Evolutionary conservation across 2,797 vertebrate species (phyloP).

Genomic region (Dicrostonyx torquatus): DNA sequence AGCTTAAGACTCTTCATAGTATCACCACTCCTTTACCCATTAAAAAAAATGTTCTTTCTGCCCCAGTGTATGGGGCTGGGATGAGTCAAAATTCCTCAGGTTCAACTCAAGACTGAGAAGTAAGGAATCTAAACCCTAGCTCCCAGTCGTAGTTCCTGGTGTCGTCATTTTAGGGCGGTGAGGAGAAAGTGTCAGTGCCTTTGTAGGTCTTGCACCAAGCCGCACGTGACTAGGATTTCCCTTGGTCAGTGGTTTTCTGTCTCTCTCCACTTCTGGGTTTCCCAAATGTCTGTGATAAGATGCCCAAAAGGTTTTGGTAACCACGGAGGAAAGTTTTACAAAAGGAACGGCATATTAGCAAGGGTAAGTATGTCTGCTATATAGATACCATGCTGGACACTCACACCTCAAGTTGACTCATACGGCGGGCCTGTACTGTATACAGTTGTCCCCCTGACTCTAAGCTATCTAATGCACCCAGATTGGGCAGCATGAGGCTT

Average conservation of each 20-base stretch:
- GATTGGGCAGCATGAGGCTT: not conserved
- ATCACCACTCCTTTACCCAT: not conserved
- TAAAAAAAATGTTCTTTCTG: constrained; percentile 8
- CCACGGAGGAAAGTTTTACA: not conserved
- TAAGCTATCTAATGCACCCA: not conserved
- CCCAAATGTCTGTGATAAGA: not conserved
- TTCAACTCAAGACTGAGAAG: not conserved
- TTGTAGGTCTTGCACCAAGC: not conserved
- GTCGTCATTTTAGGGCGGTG: no score
- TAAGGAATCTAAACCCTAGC: not conserved
- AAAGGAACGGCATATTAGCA: not conserved
- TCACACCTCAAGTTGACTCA: not conserved
- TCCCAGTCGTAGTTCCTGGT: not conserved
- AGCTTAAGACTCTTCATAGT: not conserved
- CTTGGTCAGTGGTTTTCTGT: not conserved
- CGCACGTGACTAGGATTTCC: not conserved
- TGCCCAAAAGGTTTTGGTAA: not conserved
- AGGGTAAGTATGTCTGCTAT: not conserved
- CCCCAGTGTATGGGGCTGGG: not conserved
- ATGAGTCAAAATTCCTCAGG: not conserved
- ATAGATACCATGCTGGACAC: not conserved
- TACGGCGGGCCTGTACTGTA: not conserved
- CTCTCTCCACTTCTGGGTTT: not conserved
- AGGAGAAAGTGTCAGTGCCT: not conserved
- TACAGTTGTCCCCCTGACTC: not conserved